Percentiles rank a stretch among this genome's conserved stretches.
Evolutionary conservation across 2,888 invertebrate species (phyloP).

Genomic region (Lydus trimaculatus): DNA sequence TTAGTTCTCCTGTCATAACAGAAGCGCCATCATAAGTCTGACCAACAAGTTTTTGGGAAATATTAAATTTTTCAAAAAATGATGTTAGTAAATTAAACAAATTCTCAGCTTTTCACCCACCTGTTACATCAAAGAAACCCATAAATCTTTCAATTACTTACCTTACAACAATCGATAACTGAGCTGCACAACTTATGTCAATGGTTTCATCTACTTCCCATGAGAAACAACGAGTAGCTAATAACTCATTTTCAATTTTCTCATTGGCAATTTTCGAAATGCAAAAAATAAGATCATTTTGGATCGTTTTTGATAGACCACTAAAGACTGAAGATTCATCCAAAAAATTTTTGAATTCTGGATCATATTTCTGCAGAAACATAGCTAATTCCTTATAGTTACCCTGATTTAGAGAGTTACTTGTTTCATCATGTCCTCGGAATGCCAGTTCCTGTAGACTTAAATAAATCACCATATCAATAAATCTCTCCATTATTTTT

Average conservation of each 20-base stretch:
- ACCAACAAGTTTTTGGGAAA: constrained; percentile 31
- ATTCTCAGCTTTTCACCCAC: constrained; percentile 13
- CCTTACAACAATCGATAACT: constrained; percentile 5
- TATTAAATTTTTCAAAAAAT: constrained; percentile 11
- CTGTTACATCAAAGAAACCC: constrained; percentile 17
- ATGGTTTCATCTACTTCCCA: background rate
- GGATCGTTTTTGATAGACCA: background rate
- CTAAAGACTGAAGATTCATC: background rate
- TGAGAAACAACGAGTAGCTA: background rate
- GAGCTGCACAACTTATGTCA: constrained; percentile 12
- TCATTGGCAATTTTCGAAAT: no score
- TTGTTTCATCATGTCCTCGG: background rate
- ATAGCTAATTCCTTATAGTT: background rate
- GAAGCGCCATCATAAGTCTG: constrained; percentile 41
- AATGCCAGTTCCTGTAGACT: background rate
- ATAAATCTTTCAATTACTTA: constrained; percentile 14
- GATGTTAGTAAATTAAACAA: constrained; percentile 16
- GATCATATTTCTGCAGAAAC: no score
- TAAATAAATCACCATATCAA: background rate
- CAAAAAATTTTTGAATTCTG: no score
- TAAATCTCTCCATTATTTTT: background rate
- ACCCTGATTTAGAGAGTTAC: background rate
- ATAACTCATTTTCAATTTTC: no score
- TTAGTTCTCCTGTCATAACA: constrained; percentile 35
- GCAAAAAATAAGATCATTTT: background rate